Percentiles rank a stretch among this genome's conserved stretches.
phyloP scores from a whole-genome alignment of 2,888 invertebrate genomes.

The Carterocephalus palaemon region DNA sequence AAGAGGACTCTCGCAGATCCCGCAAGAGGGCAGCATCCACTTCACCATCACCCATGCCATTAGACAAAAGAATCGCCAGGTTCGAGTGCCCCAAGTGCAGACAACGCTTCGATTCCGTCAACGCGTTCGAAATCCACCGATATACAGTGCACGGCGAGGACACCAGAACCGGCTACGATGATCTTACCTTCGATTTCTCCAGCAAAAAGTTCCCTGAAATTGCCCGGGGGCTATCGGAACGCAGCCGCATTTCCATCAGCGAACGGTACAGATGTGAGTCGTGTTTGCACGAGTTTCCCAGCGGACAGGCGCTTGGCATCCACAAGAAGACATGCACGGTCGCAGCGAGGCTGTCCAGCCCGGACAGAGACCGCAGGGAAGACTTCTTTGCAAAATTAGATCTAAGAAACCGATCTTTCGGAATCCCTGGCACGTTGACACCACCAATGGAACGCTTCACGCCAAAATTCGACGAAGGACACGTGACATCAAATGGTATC shows the following conservation, averaged over 20 bases:
- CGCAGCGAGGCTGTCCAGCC: slow-evolving; percentile 60
- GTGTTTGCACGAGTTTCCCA: slow-evolving; percentile 85
- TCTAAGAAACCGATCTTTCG: slow-evolving; percentile 83
- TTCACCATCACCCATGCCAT: slow-evolving; percentile 57
- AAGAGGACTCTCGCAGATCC: slow-evolving; percentile 57
- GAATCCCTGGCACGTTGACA: slow-evolving; percentile 67
- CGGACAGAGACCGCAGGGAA: slow-evolving; percentile 82
- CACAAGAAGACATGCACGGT: slow-evolving; percentile 77
- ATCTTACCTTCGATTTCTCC: slow-evolving; percentile 88
- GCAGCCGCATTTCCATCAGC: slow-evolving; percentile 78
- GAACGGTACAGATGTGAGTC: slow-evolving; percentile 84
- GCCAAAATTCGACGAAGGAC: slow-evolving; percentile 63
- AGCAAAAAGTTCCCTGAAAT: slow-evolving; percentile 88
- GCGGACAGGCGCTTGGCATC: slow-evolving; percentile 82
- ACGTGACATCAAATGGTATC: slow-evolving; percentile 58
- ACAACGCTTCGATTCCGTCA: slow-evolving; percentile 85
- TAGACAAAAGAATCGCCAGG: slow-evolving; percentile 62
- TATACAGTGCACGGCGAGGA: slow-evolving; percentile 81
- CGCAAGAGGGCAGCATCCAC: slow-evolving; percentile 66
- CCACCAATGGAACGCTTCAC: slow-evolving; percentile 68
- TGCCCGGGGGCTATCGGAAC: slow-evolving; percentile 85
- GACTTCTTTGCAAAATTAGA: slow-evolving; percentile 91
- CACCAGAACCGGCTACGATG: slow-evolving; percentile 82
- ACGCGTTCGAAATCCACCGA: slow-evolving; percentile 84
- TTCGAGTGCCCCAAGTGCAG: slow-evolving; percentile 86